Conservation (phyloP, 2,797 vertebrate species). For the Melanotaenia parkinsoni region DNA sequence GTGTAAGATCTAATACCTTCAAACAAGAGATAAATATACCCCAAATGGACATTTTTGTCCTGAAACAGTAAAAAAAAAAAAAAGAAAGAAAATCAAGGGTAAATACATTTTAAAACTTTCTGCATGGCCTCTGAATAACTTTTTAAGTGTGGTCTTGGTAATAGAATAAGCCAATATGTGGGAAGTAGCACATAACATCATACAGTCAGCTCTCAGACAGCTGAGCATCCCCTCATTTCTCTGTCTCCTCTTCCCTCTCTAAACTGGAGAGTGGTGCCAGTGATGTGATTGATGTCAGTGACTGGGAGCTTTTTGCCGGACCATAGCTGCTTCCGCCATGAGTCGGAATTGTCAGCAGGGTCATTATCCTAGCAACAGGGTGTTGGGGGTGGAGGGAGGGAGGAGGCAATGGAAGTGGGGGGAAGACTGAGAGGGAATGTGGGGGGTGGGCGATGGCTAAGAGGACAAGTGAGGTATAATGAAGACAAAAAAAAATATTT, state of each 20-base stretch:
- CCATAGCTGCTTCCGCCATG: slow-evolving; percentile 73
- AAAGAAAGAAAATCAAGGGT: not conserved
- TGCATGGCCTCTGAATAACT: slow-evolving; percentile 1
- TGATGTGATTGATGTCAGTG: slow-evolving; percentile 80
- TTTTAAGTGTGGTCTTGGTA: slow-evolving; percentile 6
- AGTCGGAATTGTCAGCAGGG: slow-evolving; percentile 74
- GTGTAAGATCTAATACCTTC: slow-evolving; percentile 40
- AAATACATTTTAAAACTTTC: slow-evolving; percentile 1
- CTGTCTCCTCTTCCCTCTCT: slow-evolving; percentile 40
- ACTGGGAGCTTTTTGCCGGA: slow-evolving; percentile 69
- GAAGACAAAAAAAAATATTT: slow-evolving; percentile 28
- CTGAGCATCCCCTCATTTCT: slow-evolving; percentile 62
- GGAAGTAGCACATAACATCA: slow-evolving; percentile 40
- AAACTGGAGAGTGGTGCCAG: slow-evolving; percentile 63
- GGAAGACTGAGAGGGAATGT: not conserved
- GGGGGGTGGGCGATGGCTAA: slow-evolving; percentile 22
- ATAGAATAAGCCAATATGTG: slow-evolving; percentile 36
- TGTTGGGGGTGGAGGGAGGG: slow-evolving; percentile 46
- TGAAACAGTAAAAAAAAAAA: slow-evolving; percentile 1
- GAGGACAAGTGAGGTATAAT: slow-evolving; percentile 20
- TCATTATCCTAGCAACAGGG: slow-evolving; percentile 73
- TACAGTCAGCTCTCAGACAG: slow-evolving; percentile 62
- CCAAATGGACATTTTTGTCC: not conserved
- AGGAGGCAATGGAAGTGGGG: slow-evolving; percentile 61
- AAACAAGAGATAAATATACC: slow-evolving; percentile 22